phyloP scores from a whole-genome alignment of 2,888 invertebrate genomes.

The Silvanus unidentatus region DNA sequence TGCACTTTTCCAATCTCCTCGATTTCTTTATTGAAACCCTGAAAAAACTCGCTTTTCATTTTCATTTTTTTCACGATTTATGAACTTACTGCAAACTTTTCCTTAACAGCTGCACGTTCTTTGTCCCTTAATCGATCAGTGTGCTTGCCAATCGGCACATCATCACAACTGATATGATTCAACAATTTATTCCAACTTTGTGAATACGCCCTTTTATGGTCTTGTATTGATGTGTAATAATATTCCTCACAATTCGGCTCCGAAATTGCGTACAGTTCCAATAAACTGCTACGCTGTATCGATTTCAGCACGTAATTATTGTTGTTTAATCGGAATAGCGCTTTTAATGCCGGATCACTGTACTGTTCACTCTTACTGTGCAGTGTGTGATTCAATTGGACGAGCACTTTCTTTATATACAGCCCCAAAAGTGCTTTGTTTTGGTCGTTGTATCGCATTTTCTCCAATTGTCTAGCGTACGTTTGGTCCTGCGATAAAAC shows the following conservation, averaged over 20 bases:
- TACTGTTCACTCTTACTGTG: slow-evolving; percentile 90
- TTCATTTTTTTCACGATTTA: slow-evolving; percentile 30
- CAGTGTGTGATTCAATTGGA: slow-evolving; percentile 83
- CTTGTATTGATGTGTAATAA: slow-evolving; percentile 80
- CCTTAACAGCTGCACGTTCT: slow-evolving; percentile 79
- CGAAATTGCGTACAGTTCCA: slow-evolving; percentile 74
- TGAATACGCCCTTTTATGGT: slow-evolving; percentile 70
- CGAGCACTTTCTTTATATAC: slow-evolving; percentile 82
- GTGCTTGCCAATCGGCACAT: slow-evolving; percentile 55
- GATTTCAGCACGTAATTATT: slow-evolving; percentile 92
- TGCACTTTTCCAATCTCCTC: slow-evolving; percentile 83
- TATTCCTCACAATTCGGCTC: slow-evolving; percentile 82
- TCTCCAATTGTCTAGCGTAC: slow-evolving; percentile 51
- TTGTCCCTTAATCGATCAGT: slow-evolving; percentile 74
- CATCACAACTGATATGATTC: slow-evolving; percentile 66
- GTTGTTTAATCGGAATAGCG: slow-evolving; percentile 90
- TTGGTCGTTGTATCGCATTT: slow-evolving; percentile 48
- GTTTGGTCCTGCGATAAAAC: slow-evolving; percentile 58
- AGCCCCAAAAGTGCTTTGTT: slow-evolving; percentile 67
- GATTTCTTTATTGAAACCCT: slow-evolving; percentile 95
- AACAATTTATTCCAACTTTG: slow-evolving; percentile 80
- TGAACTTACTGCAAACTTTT: slow-evolving; percentile 82
- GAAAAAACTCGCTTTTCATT: slow-evolving; percentile 21
- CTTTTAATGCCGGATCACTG: slow-evolving; percentile 75
- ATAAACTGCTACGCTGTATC: slow-evolving; percentile 73